A percentile compares a stretch with the other conserved stretches of the same genome.
Evolutionary conservation across 2,113 vertebrate genomes (phyloP).

Genomic region (Cardinalis cardinalis): DNA sequence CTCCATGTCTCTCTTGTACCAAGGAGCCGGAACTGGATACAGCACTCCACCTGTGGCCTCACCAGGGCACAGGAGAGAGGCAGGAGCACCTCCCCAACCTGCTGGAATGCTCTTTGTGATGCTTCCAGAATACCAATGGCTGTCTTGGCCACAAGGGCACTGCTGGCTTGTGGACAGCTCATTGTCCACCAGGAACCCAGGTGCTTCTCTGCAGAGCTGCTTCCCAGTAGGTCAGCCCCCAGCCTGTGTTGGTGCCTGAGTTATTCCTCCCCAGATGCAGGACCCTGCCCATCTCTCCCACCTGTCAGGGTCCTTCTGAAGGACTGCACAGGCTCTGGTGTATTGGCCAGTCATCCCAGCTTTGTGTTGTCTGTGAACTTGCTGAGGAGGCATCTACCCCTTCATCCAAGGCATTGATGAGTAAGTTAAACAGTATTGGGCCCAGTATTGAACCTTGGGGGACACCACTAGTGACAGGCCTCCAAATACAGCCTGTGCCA

Average conservation of each 20-base stretch:
- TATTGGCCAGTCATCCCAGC: fast-evolving
- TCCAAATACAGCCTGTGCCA: background rate
- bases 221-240: background rate
- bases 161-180: background rate
- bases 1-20: background rate
- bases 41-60: background rate
- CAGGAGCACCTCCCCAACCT: background rate
- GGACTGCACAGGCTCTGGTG: background rate
- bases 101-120: background rate
- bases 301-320: background rate
- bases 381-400: background rate
- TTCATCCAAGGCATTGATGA: background rate
- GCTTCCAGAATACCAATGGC: background rate
- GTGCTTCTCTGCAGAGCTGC: background rate
- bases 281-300: background rate
- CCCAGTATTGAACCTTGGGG: background rate
- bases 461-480: background rate
- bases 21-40: background rate
- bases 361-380: background rate
- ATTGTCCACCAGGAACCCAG: fast-evolving
- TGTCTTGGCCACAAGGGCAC: background rate
- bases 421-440: background rate
- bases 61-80: background rate
- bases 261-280: background rate
- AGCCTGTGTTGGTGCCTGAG: background rate